Conservation (phyloP, 2,888 invertebrate species). For the Sicus ferrugineus region DNA sequence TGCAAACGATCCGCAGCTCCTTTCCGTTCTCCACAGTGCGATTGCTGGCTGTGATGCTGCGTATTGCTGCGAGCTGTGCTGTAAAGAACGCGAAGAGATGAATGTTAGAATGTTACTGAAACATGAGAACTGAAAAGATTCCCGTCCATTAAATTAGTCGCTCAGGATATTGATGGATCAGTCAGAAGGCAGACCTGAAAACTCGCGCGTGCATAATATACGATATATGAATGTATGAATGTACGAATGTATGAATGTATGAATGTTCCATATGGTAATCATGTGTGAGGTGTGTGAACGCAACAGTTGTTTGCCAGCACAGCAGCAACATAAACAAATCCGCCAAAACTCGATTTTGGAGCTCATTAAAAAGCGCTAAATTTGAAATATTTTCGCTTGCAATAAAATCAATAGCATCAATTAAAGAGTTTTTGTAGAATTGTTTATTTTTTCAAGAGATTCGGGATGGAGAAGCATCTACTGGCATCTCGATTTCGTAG, state of each 20-base stretch:
- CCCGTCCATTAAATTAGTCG: too few species aligned
- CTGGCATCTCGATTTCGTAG: too few species aligned
- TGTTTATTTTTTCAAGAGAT: background rate
- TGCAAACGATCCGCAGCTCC: slow-evolving; percentile 76
- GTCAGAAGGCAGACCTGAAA: too few species aligned
- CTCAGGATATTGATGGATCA: too few species aligned
- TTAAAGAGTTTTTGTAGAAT: background rate
- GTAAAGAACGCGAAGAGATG: slow-evolving; percentile 53
- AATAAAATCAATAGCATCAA: background rate
- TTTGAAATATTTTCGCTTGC: background rate
- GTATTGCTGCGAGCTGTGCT: slow-evolving; percentile 65
- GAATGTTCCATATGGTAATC: too few species aligned
- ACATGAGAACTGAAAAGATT: too few species aligned
- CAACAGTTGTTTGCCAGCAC: background rate
- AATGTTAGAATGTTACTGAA: slow-evolving; percentile 31
- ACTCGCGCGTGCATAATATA: too few species aligned
- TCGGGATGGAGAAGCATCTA: background rate
- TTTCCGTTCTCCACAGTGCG: slow-evolving; percentile 64
- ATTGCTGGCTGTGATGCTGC: slow-evolving; percentile 57
- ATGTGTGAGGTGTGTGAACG: too few species aligned
- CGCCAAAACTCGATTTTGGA: background rate
- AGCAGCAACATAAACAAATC: background rate
- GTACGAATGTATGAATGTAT: background rate
- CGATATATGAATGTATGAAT: too few species aligned
- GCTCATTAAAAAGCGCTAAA: slow-evolving; percentile 11